Evolutionary conservation across 2,113 vertebrate species (phyloP), one percentile per base, ranked within the genome.

Genomic region (Bos javanicus): DNA sequence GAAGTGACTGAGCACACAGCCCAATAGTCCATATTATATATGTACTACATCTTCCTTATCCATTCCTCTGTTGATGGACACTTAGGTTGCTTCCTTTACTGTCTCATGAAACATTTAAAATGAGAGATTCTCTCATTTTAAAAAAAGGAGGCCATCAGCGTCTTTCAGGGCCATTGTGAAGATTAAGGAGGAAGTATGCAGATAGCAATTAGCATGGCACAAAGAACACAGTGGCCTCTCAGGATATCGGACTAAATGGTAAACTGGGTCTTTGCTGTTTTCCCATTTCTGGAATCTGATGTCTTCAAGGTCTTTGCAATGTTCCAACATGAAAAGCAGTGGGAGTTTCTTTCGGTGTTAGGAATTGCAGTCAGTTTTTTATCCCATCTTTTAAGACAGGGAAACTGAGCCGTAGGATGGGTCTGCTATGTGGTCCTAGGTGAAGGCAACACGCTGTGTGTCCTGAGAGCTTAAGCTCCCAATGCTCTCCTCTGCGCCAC

Each of bases 1-100:
- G n/a, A 21, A 64, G 17, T 1, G n/a, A 6, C 64, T 36, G 17
- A 36, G n/a, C 9, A 11, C 4, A 5, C 64, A 71, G n/a, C 64
- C 64, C 64, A 11, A 9, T 0, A 36, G 64, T 5, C 64, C n/a
- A 0, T 21, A 10, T 19, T 9, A 2, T 11, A n/a, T 5, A 19
- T 2, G 16, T 4, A 17, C 64, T 17, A 19, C 33, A 19, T 4
- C 62, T n/a, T n/a, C 62, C 62, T n/a, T n/a, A 67, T 9, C 62
- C 62, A 17, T 4, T 2, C 62, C 33, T 67, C 16, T n/a, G 33
- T 7, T 17, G 64, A 12, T 23, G 64, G 64, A 71, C 64, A 71
- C 9, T 67, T 67, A 23, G 19, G 64, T 11, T 36, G 19, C n/a
- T 36, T 71, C n/a, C 2, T 36, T 30, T 52, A 71, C 14, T 12